Conservation (phyloP, 2,797 vertebrate genomes). For the Anguilla megastoma region DNA sequence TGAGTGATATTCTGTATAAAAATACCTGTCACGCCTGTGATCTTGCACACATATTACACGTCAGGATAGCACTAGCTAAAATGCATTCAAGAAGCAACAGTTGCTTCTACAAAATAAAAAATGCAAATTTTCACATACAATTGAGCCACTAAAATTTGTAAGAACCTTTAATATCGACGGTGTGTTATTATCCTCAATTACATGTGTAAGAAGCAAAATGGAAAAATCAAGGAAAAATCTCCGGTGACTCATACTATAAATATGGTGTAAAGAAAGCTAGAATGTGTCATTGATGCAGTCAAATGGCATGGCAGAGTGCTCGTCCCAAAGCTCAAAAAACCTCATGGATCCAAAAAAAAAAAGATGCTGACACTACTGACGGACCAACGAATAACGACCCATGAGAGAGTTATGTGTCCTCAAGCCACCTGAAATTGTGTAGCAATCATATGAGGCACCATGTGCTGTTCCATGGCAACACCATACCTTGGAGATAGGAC, state of each 20-base stretch:
- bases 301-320: not conserved
- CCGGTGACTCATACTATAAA: not conserved
- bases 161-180: not conserved
- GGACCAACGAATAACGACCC: not conserved
- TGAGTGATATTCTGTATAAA: too few relatives aligned
- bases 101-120: not conserved
- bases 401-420: slow-evolving; percentile 31
- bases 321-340: not conserved
- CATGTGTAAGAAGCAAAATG: not conserved
- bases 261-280: not conserved
- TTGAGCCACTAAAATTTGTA: not conserved
- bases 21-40: too few relatives aligned
- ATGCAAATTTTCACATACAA: not conserved
- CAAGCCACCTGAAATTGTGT: slow-evolving; percentile 32
- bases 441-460: slow-evolving; percentile 7
- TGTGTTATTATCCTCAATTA: not conserved
- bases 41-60: too few relatives aligned
- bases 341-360: not conserved
- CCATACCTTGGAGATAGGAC: slow-evolving; percentile 27
- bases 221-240: not conserved
- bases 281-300: not conserved
- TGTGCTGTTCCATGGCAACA: slow-evolving; percentile 14
- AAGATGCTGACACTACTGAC: not conserved
- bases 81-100: not conserved
- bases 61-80: too few relatives aligned